These are phyloP conservation scores for Balaenoptera acutorostrata DNA, from an alignment of 2,113 vertebrate genomes.

Conservation along the genomic window DNA sequence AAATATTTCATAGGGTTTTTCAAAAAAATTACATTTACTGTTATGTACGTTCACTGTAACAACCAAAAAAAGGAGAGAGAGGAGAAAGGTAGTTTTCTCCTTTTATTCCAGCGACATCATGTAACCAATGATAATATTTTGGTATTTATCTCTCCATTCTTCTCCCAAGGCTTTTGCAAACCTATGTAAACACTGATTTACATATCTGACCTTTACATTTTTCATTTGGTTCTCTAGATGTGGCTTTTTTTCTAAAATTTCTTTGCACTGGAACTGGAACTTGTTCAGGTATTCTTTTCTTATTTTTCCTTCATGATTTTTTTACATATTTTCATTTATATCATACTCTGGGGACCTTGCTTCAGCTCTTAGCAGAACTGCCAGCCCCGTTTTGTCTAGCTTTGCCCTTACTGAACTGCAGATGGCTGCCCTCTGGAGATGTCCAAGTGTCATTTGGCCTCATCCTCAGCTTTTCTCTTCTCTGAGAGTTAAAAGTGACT, in stretches of 20 bases:
- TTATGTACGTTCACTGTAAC: background rate
- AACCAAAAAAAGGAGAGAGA: background rate
- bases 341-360: background rate
- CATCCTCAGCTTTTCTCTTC: background rate
- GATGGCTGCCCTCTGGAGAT: background rate
- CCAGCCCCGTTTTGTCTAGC: background rate
- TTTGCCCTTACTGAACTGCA: background rate
- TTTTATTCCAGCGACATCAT: background rate
- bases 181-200: background rate
- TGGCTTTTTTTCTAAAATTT: background rate
- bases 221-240: background rate
- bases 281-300: background rate
- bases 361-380: background rate
- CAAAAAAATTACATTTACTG: background rate
- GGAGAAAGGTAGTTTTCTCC: background rate
- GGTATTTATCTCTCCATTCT: background rate
- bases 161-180: background rate
- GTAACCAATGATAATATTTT: background rate
- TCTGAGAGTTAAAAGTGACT: background rate
- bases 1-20: background rate
- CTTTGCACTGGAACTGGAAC: background rate
- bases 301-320: background rate
- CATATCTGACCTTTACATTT: background rate
- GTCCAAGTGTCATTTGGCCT: background rate
- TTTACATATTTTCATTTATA: background rate